Evolutionary conservation across 2,797 vertebrate genomes (phyloP).

Genomic region (Podarcis lilfordi): DNA sequence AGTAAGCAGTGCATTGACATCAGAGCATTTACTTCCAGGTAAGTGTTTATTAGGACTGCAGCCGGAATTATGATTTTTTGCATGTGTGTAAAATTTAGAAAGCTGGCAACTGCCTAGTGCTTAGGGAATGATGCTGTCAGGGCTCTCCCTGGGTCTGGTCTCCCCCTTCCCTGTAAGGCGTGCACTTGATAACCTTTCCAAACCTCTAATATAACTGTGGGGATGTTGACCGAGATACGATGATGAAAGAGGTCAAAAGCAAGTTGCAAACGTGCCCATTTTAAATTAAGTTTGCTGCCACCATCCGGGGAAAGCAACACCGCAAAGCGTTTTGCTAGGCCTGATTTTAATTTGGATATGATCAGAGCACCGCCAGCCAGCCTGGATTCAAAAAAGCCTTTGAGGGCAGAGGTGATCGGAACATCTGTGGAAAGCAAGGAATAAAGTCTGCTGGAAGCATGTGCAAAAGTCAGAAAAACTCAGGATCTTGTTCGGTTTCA

Average conservation of each 20-base stretch:
- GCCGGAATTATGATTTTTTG: not conserved
- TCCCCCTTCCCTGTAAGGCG: not conserved
- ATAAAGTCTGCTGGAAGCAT: not conserved
- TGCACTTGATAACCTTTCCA: slow-evolving; percentile 34
- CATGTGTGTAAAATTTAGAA: too few species aligned
- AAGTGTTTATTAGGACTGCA: not conserved
- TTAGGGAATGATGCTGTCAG: not conserved
- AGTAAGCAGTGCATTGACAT: not conserved
- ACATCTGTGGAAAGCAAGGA: slow-evolving; percentile 35
- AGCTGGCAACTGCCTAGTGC: not conserved
- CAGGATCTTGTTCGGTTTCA: not conserved
- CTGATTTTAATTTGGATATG: slow-evolving; percentile 33
- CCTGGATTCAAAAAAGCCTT: slow-evolving; percentile 13
- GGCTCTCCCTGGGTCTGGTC: not conserved
- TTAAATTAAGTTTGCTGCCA: slow-evolving; percentile 11
- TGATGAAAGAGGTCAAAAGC: slow-evolving; percentile 52
- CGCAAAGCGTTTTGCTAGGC: not conserved
- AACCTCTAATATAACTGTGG: slow-evolving; percentile 36
- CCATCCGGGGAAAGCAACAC: not conserved
- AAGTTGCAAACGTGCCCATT: slow-evolving; percentile 32
- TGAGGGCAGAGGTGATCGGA: not conserved
- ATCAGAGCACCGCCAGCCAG: slow-evolving; percentile 1
- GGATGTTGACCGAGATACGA: slow-evolving; percentile 26
- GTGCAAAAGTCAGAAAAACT: slow-evolving; percentile 31
- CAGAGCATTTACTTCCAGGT: not conserved